phyloP scores from a whole-genome alignment of 1,140 invertebrate species.

The Centruroides sculpturatus region DNA sequence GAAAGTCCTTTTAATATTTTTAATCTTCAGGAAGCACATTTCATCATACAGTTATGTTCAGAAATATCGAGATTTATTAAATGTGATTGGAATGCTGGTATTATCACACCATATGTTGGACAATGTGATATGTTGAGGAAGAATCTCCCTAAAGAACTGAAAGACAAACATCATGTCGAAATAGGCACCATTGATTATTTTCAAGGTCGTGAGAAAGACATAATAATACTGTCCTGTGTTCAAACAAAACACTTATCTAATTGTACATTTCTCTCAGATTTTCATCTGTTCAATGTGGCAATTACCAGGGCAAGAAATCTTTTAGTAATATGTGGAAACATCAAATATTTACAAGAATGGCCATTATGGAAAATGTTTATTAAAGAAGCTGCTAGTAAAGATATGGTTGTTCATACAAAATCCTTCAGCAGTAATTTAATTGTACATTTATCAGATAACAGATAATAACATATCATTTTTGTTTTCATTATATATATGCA shows the following conservation, averaged over 20 bases:
- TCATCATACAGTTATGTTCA: too few species aligned
- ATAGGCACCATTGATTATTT: conserved; percentile 81
- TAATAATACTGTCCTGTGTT: conserved; percentile 76
- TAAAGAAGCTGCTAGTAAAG: too few species aligned
- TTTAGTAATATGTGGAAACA: conserved; percentile 34
- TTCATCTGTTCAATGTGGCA: conserved; percentile 61
- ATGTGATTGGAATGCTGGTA: conserved; percentile 24
- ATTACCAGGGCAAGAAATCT: conserved; percentile 56
- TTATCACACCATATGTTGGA: conserved; percentile 59
- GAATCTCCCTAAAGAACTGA: neutral
- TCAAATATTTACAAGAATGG: too few species aligned
- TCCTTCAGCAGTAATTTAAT: too few species aligned
- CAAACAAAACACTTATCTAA: conserved; percentile 34
- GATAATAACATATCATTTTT: too few species aligned
- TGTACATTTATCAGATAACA: too few species aligned
- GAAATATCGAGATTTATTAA: too few species aligned
- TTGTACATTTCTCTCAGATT: conserved; percentile 44
- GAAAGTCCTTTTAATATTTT: too few species aligned
- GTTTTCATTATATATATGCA: too few species aligned
- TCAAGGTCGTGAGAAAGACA: conserved; percentile 79
- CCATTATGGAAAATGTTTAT: too few species aligned
- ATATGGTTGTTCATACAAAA: too few species aligned
- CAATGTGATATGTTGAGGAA: conserved; percentile 33
- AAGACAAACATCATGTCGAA: conserved; percentile 24
- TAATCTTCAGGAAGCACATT: too few species aligned